These are phyloP conservation scores for Botia kubotai DNA, from an alignment of 2,797 vertebrate species.

Conservation along the genomic window DNA sequence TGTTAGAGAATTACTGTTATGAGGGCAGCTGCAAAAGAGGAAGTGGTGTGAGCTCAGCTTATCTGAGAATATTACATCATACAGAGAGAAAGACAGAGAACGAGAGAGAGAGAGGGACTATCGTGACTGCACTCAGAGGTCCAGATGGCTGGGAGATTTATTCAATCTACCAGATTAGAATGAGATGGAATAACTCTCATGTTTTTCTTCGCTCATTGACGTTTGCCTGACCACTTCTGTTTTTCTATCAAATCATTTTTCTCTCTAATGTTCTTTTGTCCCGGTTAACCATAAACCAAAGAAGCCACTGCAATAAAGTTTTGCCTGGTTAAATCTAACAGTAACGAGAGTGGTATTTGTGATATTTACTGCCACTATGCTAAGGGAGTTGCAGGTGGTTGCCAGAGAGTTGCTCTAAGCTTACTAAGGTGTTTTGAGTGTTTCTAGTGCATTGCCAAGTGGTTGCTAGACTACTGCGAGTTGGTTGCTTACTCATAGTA, in stretches of 20 bases:
- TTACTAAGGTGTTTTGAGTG: neutral
- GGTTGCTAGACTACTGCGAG: too few relatives aligned
- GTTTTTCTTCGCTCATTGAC: constrained; percentile 22
- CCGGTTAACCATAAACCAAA: neutral
- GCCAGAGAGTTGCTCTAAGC: neutral
- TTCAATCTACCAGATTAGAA: constrained; percentile 53
- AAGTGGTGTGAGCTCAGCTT: constrained; percentile 40
- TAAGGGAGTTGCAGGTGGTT: neutral
- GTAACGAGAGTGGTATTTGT: neutral
- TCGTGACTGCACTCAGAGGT: constrained; percentile 33
- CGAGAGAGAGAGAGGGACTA: neutral
- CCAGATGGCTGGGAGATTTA: constrained; percentile 62
- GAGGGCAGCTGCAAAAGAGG: constrained; percentile 50
- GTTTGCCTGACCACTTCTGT: constrained; percentile 37
- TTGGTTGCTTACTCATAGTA: too few relatives aligned
- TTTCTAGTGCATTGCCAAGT: too few relatives aligned
- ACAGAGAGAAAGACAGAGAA: constrained; percentile 8
- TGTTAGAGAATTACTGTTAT: constrained; percentile 44
- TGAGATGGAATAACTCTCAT: constrained; percentile 35
- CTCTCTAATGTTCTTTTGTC: constrained; percentile 1
- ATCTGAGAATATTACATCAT: constrained; percentile 58
- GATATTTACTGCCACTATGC: neutral
- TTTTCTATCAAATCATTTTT: constrained; percentile 17
- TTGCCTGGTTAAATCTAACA: neutral
- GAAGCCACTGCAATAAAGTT: constrained; percentile 2